phyloP scores from a whole-genome alignment of 1,140 invertebrate species.

The Arion vulgaris region DNA sequence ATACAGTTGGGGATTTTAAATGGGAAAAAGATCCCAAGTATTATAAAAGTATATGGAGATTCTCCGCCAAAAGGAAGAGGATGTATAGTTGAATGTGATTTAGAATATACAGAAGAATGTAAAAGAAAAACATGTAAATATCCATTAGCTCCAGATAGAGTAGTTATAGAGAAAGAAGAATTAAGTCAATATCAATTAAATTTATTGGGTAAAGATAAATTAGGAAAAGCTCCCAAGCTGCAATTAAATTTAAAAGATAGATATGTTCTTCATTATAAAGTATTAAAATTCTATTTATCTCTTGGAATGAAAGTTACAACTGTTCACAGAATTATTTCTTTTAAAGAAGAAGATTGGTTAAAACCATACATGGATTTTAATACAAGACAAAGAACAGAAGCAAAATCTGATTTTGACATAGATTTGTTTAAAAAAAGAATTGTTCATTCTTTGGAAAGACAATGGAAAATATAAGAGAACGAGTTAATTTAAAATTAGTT shows the following conservation, averaged over 20 bases:
- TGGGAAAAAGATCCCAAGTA: slow-evolving; percentile 40
- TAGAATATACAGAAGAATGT: slow-evolving; percentile 66
- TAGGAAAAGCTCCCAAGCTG: slow-evolving; percentile 11
- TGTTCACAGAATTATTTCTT: no score
- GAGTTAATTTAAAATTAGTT: slow-evolving; percentile 12
- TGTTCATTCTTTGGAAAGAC: slow-evolving; percentile 67
- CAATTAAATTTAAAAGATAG: background rate
- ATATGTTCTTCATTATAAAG: no score
- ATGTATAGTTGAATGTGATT: slow-evolving; percentile 42
- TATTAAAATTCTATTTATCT: no score
- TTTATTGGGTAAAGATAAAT: slow-evolving; percentile 1
- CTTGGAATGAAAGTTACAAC: no score
- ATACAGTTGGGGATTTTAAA: no score
- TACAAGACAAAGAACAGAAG: slow-evolving; percentile 58
- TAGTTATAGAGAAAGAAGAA: slow-evolving; percentile 20
- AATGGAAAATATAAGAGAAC: slow-evolving; percentile 43
- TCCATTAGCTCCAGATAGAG: slow-evolving; percentile 72
- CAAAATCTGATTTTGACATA: slow-evolving; percentile 70
- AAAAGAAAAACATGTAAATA: slow-evolving; percentile 75
- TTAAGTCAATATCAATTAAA: slow-evolving; percentile 31
- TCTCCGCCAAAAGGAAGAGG: slow-evolving; percentile 1
- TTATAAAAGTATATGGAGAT: slow-evolving; percentile 45
- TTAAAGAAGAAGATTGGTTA: no score
- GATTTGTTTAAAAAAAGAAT: no score
- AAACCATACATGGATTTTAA: slow-evolving; percentile 45